phyloP scores from a whole-genome alignment of 1,140 invertebrate species.

The Leucophenga varia region DNA sequence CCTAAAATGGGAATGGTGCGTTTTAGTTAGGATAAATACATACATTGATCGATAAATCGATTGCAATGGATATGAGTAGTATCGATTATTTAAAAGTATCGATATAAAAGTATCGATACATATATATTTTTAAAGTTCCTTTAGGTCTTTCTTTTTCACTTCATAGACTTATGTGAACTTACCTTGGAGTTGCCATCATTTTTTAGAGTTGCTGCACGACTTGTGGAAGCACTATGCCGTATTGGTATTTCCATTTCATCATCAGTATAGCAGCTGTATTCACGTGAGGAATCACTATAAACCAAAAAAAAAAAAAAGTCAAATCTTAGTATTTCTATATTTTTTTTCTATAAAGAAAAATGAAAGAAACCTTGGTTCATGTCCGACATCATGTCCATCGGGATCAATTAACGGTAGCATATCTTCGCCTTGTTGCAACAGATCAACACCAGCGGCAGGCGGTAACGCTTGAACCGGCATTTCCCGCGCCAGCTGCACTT shows the following conservation, averaged over 20 bases:
- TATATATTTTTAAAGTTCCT: too few species aligned
- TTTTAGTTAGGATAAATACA: too few species aligned
- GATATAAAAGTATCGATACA: too few species aligned
- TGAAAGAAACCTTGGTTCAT: slow-evolving; percentile 25
- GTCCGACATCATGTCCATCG: slow-evolving; percentile 25
- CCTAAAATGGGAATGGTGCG: too few species aligned
- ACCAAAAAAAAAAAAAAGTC: background rate
- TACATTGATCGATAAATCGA: too few species aligned
- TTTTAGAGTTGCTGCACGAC: slow-evolving; percentile 18
- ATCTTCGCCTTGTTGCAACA: slow-evolving; percentile 47
- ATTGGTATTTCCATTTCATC: slow-evolving; percentile 27
- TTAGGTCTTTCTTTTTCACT: too few species aligned
- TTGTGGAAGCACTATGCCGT: slow-evolving; percentile 22
- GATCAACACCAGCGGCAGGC: slow-evolving; percentile 34
- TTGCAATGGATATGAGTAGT: too few species aligned
- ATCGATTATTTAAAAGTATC: too few species aligned
- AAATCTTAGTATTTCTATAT: too few species aligned
- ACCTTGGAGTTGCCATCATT: slow-evolving; percentile 20
- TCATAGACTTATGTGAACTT: too few species aligned
- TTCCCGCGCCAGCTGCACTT: background rate
- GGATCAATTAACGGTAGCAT: slow-evolving; percentile 47
- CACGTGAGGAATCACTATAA: slow-evolving; percentile 18
- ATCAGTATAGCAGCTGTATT: slow-evolving; percentile 35
- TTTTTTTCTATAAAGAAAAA: background rate
- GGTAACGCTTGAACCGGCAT: background rate